Evolutionary conservation across 2,797 vertebrate genomes (phyloP).

Genomic region (Gorsachius magnificus): DNA sequence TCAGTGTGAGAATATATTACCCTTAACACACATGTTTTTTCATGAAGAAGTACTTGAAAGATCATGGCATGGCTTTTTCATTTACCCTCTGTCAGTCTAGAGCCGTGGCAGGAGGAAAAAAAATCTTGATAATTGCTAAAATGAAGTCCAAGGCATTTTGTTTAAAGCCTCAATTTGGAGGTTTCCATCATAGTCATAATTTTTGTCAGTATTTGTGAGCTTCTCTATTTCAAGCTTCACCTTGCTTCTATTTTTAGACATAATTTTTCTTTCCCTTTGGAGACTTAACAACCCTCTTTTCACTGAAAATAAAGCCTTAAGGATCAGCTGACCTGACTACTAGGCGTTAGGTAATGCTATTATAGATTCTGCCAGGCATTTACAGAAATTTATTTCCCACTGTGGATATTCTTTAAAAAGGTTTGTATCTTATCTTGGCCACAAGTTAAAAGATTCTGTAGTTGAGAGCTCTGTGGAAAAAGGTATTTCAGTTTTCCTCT

Average conservation of each 20-base stretch:
- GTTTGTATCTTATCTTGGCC: slow-evolving; percentile 12
- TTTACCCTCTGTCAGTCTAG: neutral
- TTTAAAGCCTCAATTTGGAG: neutral
- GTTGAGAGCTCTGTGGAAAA: slow-evolving; percentile 4
- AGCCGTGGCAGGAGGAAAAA: neutral
- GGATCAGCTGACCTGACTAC: slow-evolving; percentile 16
- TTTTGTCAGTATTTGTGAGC: slow-evolving; percentile 6
- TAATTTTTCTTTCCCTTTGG: slow-evolving; percentile 30
- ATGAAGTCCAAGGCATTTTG: neutral
- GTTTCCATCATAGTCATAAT: neutral
- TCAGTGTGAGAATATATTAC: neutral
- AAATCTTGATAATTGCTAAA: slow-evolving; percentile 28
- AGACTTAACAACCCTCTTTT: slow-evolving; percentile 36
- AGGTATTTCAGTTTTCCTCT: slow-evolving; percentile 40
- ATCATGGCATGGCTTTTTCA: neutral
- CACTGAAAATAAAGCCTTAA: slow-evolving; percentile 39
- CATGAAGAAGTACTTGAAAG: neutral
- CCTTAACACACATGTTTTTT: neutral
- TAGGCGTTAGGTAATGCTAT: neutral
- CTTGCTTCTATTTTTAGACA: slow-evolving; percentile 23
- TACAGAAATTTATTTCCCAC: slow-evolving; percentile 43
- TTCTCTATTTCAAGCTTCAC: slow-evolving; percentile 59
- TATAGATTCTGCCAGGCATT: slow-evolving; percentile 11
- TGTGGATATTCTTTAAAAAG: slow-evolving; percentile 32
- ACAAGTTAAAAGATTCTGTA: slow-evolving; percentile 44